These are phyloP conservation scores for Podocnemis expansa DNA, from an alignment of 2,113 vertebrate species.

Conservation along the genomic window DNA sequence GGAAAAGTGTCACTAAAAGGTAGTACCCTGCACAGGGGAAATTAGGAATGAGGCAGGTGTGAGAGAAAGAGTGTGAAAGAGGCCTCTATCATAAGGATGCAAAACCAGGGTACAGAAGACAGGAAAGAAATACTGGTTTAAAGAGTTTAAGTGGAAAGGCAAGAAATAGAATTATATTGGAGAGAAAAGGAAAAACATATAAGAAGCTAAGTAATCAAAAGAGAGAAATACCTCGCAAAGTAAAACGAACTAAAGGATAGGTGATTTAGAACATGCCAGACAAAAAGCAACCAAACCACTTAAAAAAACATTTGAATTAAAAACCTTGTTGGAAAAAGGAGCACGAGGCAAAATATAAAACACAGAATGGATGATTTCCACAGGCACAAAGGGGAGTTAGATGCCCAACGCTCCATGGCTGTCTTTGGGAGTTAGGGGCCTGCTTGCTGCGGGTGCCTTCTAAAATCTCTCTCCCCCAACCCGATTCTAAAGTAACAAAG, in stretches of 20 bases:
- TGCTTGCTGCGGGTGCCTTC: not conserved
- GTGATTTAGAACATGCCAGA: not conserved
- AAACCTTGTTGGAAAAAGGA: not conserved
- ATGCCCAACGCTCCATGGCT: too few relatives aligned
- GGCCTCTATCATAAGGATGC: not conserved
- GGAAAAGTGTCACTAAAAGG: not conserved
- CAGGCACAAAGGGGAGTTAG: too few relatives aligned
- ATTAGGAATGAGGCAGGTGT: not conserved
- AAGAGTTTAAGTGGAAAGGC: not conserved
- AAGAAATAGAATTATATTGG: not conserved
- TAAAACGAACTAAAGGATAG: not conserved
- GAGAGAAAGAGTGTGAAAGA: not conserved
- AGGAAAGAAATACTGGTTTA: not conserved
- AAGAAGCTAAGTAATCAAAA: not conserved
- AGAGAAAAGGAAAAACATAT: not conserved
- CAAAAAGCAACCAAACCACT: slow-evolving; percentile 6
- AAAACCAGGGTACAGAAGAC: not conserved
- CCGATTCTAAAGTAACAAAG: not conserved
- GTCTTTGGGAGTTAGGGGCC: too few relatives aligned
- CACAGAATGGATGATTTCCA: not conserved
- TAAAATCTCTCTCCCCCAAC: not conserved
- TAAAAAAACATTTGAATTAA: not conserved
- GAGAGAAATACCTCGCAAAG: not conserved
- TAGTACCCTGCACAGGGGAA: rapidly evolving
- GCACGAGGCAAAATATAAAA: not conserved